Evolutionary conservation across 2,797 vertebrate genomes (phyloP).

Genomic region (Sebastes kiyomatsui): DNA sequence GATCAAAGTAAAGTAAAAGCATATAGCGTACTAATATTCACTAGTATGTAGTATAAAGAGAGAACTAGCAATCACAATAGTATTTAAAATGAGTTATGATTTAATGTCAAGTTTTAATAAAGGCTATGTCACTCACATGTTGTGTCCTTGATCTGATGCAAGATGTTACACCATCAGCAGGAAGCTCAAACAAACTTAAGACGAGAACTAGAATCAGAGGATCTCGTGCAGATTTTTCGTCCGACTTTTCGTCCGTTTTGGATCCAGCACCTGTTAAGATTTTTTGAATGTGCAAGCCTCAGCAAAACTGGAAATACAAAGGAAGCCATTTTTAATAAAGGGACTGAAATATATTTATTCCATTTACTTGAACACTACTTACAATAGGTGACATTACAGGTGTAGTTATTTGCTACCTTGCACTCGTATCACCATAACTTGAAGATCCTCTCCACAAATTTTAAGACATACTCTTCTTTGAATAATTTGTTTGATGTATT

Average conservation of each 20-base stretch:
- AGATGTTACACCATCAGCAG: background rate
- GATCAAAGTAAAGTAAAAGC: conserved; percentile 59
- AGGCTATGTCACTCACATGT: conserved; percentile 43
- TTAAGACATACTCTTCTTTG: background rate
- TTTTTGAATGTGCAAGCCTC: background rate
- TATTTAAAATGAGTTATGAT: conserved; percentile 59
- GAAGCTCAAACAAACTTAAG: background rate
- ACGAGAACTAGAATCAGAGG: background rate
- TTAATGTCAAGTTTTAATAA: conserved; percentile 75
- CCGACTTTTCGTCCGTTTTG: background rate
- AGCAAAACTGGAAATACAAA: background rate
- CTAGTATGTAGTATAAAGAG: conserved; percentile 44
- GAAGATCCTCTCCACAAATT: background rate
- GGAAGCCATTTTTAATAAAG: background rate
- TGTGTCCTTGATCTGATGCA: conserved; percentile 33
- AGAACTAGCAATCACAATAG: conserved; percentile 44
- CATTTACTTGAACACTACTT: background rate
- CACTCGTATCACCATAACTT: background rate
- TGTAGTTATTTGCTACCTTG: background rate
- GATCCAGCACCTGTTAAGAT: background rate
- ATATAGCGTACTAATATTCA: conserved; percentile 69
- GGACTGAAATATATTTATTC: background rate
- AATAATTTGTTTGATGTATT: too few relatives aligned
- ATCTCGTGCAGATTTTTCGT: background rate
- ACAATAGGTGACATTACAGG: background rate